phyloP scores from a whole-genome alignment of 2,797 vertebrate genomes.

The Spea hammondii region DNA sequence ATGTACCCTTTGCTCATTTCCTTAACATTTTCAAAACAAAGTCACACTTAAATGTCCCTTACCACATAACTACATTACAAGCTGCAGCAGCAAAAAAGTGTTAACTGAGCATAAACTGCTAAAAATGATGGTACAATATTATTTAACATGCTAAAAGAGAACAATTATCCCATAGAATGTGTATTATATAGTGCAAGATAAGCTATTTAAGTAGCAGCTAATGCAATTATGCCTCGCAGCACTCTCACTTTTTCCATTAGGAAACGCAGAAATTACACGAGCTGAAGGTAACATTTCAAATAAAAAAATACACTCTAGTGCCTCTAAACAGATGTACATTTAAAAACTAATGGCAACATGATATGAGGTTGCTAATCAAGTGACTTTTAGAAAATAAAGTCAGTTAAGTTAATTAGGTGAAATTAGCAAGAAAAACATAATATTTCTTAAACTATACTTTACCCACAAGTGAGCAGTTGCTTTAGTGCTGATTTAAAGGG shows the following conservation, averaged over 20 bases:
- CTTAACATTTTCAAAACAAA: conserved; percentile 22
- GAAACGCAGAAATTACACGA: conserved; percentile 18
- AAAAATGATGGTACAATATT: conserved; percentile 40
- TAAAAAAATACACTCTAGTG: conserved; percentile 16
- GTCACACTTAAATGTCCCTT: neutral
- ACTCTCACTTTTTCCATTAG: conserved; percentile 27
- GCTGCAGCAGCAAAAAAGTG: conserved; percentile 25
- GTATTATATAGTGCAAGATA: conserved; percentile 41
- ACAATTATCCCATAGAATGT: conserved; percentile 41
- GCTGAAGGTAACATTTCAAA: conserved; percentile 11
- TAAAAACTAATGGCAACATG: neutral
- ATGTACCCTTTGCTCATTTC: conserved; percentile 13
- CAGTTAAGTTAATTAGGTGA: no score
- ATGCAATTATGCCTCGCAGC: conserved; percentile 42
- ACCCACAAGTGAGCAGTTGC: no score
- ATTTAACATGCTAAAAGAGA: conserved; percentile 40
- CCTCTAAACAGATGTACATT: conserved; percentile 27
- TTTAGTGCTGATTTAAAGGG: no score
- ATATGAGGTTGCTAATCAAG: neutral
- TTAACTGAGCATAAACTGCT: conserved; percentile 25
- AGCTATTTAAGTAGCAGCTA: conserved; percentile 40
- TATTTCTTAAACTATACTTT: no score
- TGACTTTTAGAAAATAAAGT: no score
- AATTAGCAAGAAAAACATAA: no score
- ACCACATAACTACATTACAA: conserved; percentile 29